Conservation (phyloP, 37 sponge, comb jelly and placozoan genomes). For the Ianthella basta region DNA sequence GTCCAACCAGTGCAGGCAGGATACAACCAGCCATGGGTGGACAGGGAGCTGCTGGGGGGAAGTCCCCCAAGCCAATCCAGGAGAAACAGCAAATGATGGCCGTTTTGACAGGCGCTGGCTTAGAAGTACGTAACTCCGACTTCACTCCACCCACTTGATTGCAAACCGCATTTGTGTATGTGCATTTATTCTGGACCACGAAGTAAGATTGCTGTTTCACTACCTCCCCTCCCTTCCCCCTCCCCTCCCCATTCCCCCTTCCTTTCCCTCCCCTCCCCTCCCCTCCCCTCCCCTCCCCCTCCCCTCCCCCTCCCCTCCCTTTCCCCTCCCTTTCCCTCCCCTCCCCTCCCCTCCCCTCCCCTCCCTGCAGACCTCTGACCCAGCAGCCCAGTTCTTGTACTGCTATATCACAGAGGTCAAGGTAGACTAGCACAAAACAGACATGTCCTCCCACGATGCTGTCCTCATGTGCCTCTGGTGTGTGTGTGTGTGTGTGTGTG, state of each 20-base stretch:
- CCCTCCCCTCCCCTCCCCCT: background rate
- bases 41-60: background rate
- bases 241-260: background rate
- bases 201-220: background rate
- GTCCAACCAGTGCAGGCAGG: too few relatives aligned
- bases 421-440: conserved; percentile 23
- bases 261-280: background rate
- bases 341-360: background rate
- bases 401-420: conserved; percentile 63
- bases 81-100: background rate
- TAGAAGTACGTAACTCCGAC: conserved; percentile 41
- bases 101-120: conserved; percentile 51
- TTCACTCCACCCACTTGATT: too few relatives aligned
- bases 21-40: too few relatives aligned
- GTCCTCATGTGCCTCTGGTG: too few relatives aligned
- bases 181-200: background rate
- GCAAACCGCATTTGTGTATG: too few relatives aligned
- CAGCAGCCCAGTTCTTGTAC: conserved; percentile 44
- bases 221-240: background rate
- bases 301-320: background rate
- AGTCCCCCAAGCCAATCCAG: background rate
- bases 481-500: background rate
- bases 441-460: background rate
- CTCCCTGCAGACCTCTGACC: conserved; percentile 48
- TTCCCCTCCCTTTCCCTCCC: background rate